These are phyloP conservation scores for Heliconius hortense DNA, from an alignment of 2,888 invertebrate genomes.

Conservation along the genomic window DNA sequence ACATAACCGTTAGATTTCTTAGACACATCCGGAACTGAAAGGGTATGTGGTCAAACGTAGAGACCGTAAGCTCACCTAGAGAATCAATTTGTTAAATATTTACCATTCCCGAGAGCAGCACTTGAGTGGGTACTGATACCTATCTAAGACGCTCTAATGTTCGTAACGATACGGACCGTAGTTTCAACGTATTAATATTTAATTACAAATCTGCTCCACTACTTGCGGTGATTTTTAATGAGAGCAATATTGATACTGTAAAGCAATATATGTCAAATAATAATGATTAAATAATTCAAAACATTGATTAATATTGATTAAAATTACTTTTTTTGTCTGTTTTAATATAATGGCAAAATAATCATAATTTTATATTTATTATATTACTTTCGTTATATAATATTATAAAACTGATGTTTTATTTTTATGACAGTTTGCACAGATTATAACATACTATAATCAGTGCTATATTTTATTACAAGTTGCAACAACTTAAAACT, in stretches of 20 bases:
- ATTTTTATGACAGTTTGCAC: neutral
- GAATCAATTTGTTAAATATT: slow-evolving; percentile 78
- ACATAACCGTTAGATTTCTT: slow-evolving; percentile 56
- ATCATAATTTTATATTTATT: neutral
- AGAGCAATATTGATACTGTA: neutral
- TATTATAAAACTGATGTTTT: neutral
- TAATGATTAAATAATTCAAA: neutral
- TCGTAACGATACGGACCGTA: slow-evolving; percentile 34
- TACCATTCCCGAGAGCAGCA: slow-evolving; percentile 57
- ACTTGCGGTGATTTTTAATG: slow-evolving; percentile 12
- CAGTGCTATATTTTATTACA: too few relatives aligned
- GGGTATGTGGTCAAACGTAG: slow-evolving; percentile 73
- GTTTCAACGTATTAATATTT: slow-evolving; percentile 38
- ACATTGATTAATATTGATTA: neutral
- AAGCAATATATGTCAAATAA: neutral
- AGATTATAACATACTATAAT: neutral
- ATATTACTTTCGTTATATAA: neutral
- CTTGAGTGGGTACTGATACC: slow-evolving; percentile 41
- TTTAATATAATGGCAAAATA: neutral
- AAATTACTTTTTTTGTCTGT: neutral
- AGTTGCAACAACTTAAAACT: too few relatives aligned
- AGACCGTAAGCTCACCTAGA: slow-evolving; percentile 68
- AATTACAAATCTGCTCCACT: slow-evolving; percentile 34
- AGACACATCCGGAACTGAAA: slow-evolving; percentile 71
- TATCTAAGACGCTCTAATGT: slow-evolving; percentile 57